Conservation (phyloP, 2,888 invertebrate species). For the Campoplex nolae region DNA sequence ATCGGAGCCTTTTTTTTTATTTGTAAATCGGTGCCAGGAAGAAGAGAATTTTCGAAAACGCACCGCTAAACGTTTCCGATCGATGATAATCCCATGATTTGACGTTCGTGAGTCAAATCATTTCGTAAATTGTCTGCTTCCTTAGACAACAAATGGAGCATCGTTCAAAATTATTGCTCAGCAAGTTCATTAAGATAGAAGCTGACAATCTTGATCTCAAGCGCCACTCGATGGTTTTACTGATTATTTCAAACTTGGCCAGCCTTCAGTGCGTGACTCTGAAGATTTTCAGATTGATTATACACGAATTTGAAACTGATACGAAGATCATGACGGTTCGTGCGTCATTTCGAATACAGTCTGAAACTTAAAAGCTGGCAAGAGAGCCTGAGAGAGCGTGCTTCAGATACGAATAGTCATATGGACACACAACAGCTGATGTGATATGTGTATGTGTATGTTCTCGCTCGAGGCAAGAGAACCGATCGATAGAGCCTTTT, state of each 20-base stretch:
- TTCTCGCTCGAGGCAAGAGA: slow-evolving; percentile 31
- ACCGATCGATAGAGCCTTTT: slow-evolving; percentile 61
- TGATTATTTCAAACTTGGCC: background rate
- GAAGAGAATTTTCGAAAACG: too few species aligned
- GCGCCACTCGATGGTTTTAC: background rate
- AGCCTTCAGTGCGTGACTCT: background rate
- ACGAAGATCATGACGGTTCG: background rate
- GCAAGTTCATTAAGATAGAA: background rate
- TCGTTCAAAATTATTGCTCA: background rate
- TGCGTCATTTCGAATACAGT: slow-evolving; percentile 16
- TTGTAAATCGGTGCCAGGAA: too few species aligned
- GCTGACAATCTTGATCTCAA: background rate
- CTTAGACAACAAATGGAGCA: background rate
- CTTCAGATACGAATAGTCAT: slow-evolving; percentile 26
- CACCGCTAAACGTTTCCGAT: too few species aligned
- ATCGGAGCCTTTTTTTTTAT: background rate
- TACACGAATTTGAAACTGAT: background rate
- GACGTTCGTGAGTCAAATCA: background rate
- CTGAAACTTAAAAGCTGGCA: background rate
- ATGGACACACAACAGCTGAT: background rate
- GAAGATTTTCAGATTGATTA: too few species aligned
- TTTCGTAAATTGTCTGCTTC: background rate
- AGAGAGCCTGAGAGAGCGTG: slow-evolving; percentile 40
- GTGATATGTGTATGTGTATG: background rate
- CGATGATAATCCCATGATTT: background rate